Conservation (phyloP, 2,113 vertebrate genomes). For the Pachyramphus minor region DNA sequence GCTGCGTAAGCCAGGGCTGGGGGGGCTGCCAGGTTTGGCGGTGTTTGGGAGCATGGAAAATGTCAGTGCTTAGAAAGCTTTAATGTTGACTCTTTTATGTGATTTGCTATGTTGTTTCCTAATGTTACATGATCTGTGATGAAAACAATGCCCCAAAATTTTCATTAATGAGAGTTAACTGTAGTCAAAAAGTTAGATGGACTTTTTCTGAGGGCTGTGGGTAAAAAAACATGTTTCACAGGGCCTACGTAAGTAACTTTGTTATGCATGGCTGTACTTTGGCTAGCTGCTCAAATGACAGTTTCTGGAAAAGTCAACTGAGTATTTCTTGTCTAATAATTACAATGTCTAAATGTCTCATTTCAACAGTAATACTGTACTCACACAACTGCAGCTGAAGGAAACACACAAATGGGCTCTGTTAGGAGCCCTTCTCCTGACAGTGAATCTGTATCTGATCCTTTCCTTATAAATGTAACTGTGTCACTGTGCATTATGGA, state of each 20-base stretch:
- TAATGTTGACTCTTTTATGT: not conserved
- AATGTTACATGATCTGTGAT: not conserved
- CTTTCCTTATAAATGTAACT: not conserved
- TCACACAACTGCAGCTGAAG: not conserved
- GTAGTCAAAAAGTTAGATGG: not conserved
- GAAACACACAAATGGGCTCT: not conserved
- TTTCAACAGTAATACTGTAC: not conserved
- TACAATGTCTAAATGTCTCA: not conserved
- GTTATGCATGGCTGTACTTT: not conserved
- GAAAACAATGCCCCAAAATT: not conserved
- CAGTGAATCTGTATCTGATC: not conserved
- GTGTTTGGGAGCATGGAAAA: rapidly evolving
- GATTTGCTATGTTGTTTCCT: not conserved
- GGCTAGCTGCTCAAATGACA: not conserved
- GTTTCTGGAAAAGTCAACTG: slow-evolving; percentile 14
- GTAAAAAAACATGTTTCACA: not conserved
- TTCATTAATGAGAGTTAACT: not conserved
- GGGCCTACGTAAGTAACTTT: not conserved
- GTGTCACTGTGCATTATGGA: not conserved
- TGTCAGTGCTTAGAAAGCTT: not conserved
- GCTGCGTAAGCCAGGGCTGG: not conserved
- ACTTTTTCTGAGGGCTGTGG: not conserved
- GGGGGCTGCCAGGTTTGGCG: not conserved
- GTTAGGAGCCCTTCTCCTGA: not conserved
- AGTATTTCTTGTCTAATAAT: not conserved